Evolutionary conservation across 2,113 vertebrate genomes (phyloP), one percentile per base, ranked within the genome.

Genomic region (Cyprinodon brontotheroides): DNA sequence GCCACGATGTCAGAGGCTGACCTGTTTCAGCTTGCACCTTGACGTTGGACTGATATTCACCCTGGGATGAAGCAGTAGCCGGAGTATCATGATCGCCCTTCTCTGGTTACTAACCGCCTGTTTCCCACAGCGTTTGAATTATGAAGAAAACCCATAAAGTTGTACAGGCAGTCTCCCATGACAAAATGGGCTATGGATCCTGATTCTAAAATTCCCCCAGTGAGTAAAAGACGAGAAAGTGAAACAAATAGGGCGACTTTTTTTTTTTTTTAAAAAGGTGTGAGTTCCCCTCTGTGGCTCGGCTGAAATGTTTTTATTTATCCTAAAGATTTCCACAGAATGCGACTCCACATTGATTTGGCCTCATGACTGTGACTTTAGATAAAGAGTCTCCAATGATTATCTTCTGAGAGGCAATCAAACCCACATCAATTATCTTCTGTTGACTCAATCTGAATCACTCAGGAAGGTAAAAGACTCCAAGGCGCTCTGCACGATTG

Each of bases 101-200:
- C 87, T 94, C 86, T 61, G 72, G 70, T 93, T 91, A 83, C 90
- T 77, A 84, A 85, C 80, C 11, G 70, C 66, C 86, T 40, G 64
- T 89, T 29, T 92, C 91, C 88, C 89, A 90, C 80, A 82, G 61
- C 75, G 73, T 78, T 59, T 50, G 20, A 66, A 77, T 83, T 78
- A 65, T 64, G 70, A 77, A 79, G 61, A 65, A 62, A 10, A 57
- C 6, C 43, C 72, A 47, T 70, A 71, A 65, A 15, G 77, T 72
- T 79, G 14, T 81, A 36, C 72, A 69, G 68, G 78, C 90, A 91
- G 63, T 93, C 90, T 93, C 92, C 91, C 92, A 92, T 93, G 93
- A 92, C 89, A n/a, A 57, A 72, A 53, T 61, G 72, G 53, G 69
- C 72, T 29, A 29, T 53, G 15, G 75, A 82, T 75, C 74, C 68